These are phyloP conservation scores for Phthorimaea operculella DNA, from an alignment of 1,140 invertebrate species.

Conservation along the genomic window DNA sequence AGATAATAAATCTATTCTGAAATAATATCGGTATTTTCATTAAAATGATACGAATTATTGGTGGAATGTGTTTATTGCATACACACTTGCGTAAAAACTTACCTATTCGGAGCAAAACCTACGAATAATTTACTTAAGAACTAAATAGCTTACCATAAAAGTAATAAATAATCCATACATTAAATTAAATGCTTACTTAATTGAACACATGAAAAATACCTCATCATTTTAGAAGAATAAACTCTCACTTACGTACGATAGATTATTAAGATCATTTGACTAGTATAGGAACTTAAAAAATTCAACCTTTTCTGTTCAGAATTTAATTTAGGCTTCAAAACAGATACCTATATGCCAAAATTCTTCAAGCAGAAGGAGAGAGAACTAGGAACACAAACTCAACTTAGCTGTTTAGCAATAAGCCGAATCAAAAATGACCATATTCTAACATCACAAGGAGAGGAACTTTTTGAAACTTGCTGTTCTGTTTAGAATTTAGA, in stretches of 20 bases:
- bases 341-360: too few species aligned
- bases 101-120: conserved; percentile 15
- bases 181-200: neutral
- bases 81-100: conserved; percentile 17
- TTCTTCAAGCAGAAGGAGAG: too few species aligned
- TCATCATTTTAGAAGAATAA: neutral
- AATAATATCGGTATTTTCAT: conserved; percentile 5
- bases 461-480: too few species aligned
- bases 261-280: neutral
- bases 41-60: neutral
- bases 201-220: conserved; percentile 18
- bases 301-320: too few species aligned
- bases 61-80: conserved; percentile 15
- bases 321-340: too few species aligned
- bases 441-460: too few species aligned
- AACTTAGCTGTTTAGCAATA: too few species aligned
- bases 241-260: neutral
- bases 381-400: too few species aligned
- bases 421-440: too few species aligned
- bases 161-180: neutral
- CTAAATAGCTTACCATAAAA: neutral
- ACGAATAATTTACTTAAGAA: neutral
- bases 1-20: conserved; percentile 33
- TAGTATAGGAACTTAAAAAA: neutral
- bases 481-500: too few species aligned